Evolutionary conservation across 2,797 vertebrate species (phyloP).

Genomic region (Anabas testudineus): DNA sequence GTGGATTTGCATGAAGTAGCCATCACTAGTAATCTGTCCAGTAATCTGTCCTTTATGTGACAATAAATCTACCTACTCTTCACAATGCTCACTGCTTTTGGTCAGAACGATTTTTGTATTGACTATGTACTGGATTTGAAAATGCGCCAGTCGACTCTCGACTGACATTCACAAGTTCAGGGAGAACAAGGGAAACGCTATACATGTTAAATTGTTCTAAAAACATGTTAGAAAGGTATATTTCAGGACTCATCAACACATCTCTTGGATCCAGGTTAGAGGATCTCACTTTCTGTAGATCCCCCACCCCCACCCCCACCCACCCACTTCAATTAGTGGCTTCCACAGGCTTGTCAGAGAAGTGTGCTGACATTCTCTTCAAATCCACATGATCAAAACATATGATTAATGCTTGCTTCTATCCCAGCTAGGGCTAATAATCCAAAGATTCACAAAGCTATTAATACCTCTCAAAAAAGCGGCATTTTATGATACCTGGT

Average conservation of each 20-base stretch:
- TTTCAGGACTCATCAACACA: constrained; percentile 65
- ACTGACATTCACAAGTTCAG: constrained; percentile 11
- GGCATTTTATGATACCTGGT: constrained; percentile 54
- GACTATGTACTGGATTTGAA: constrained; percentile 24
- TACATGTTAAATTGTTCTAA: neutral
- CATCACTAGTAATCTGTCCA: constrained; percentile 58
- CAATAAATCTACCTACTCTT: constrained; percentile 57
- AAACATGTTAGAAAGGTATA: constrained; percentile 27
- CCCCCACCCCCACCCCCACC: too few species aligned
- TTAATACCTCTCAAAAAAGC: constrained; percentile 72
- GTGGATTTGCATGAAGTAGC: constrained; percentile 69
- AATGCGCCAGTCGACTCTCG: constrained; percentile 17
- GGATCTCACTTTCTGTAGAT: constrained; percentile 56
- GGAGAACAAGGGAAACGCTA: too few species aligned
- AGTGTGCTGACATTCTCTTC: constrained; percentile 55
- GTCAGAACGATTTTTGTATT: constrained; percentile 13
- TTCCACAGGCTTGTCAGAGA: constrained; percentile 51
- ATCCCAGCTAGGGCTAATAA: constrained; percentile 64
- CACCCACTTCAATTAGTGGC: constrained; percentile 73
- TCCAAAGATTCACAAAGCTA: constrained; percentile 63
- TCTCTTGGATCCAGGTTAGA: constrained; percentile 55
- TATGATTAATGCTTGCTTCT: constrained; percentile 74
- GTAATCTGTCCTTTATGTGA: constrained; percentile 65
- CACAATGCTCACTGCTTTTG: constrained; percentile 61
- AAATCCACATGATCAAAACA: constrained; percentile 70